A percentile compares a stretch with the other conserved stretches of the same genome.
These are phyloP conservation scores for Maniola hyperantus DNA, from an alignment of 2,888 invertebrate species.

Conservation along the genomic window DNA sequence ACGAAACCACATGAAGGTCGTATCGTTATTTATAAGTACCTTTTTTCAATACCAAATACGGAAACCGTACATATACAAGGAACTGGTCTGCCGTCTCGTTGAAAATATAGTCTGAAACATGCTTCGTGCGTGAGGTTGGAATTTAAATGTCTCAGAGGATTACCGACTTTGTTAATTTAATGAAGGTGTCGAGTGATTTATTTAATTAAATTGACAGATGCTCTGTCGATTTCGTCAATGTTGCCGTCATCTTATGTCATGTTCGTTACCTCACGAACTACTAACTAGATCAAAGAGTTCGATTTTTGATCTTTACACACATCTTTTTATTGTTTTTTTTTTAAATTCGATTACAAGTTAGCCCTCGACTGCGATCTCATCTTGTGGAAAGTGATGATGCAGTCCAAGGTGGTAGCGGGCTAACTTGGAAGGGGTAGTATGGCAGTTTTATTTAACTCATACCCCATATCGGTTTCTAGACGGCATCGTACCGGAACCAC, in stretches of 20 bases:
- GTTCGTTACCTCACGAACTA: not conserved
- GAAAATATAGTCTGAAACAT: constrained; percentile 15
- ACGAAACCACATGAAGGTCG: constrained; percentile 43
- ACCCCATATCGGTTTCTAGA: too few species aligned
- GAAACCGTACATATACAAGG: constrained; percentile 30
- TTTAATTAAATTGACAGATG: constrained; percentile 2
- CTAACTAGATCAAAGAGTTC: too few species aligned
- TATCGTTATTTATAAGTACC: constrained; percentile 15
- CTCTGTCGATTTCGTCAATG: not conserved
- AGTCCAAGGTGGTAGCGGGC: too few species aligned
- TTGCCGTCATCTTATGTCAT: not conserved
- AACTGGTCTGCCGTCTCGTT: constrained; percentile 18
- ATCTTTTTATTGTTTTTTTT: too few species aligned
- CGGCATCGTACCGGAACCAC: too few species aligned
- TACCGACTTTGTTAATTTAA: constrained; percentile 1
- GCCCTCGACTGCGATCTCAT: too few species aligned
- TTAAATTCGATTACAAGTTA: too few species aligned
- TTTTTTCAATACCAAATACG: constrained; percentile 40
- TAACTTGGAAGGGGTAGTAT: too few species aligned
- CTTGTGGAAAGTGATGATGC: too few species aligned
- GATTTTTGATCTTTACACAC: too few species aligned
- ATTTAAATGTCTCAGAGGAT: constrained; percentile 27
- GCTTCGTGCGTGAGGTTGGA: constrained; percentile 25
- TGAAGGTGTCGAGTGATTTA: constrained; percentile 8
- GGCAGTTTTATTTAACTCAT: too few species aligned